A percentile compares a stretch with the other conserved stretches of the same genome.
Evolutionary conservation across 2,113 vertebrate species (phyloP).

Genomic region (Phalacrocorax brasilianus): DNA sequence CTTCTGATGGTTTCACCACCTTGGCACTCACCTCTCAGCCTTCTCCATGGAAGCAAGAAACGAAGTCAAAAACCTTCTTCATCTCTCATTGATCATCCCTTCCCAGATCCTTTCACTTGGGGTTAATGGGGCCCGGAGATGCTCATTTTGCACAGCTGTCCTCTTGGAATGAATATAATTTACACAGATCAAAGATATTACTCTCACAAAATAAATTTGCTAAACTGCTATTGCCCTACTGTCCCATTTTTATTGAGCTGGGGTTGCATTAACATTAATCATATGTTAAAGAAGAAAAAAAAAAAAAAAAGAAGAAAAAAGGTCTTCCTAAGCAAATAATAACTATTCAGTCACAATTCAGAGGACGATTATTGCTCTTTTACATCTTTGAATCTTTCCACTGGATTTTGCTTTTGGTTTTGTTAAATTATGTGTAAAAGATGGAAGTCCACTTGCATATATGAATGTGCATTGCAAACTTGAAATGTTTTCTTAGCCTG

Average conservation of each 20-base stretch:
- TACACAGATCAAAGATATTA: background rate
- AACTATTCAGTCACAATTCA: slow-evolving; percentile 43
- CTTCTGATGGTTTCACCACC: background rate
- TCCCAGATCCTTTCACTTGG: background rate
- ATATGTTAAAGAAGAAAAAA: slow-evolving; percentile 6
- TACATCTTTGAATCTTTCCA: slow-evolving; percentile 6
- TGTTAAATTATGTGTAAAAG: slow-evolving; percentile 41
- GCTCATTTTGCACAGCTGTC: slow-evolving; percentile 7
- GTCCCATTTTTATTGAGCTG: slow-evolving; percentile 25
- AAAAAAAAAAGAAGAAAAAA: background rate
- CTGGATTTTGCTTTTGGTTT: slow-evolving; percentile 8
- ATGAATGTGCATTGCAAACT: slow-evolving; percentile 9
- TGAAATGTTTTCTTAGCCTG: slow-evolving; percentile 62
- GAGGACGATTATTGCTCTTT: slow-evolving; percentile 36
- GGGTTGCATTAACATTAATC: slow-evolving; percentile 59
- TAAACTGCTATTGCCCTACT: slow-evolving; percentile 20
- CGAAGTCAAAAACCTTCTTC: background rate
- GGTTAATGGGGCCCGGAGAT: background rate
- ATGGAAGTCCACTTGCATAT: background rate
- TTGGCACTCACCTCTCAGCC: background rate
- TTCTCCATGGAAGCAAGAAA: background rate
- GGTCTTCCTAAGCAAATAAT: slow-evolving; percentile 47
- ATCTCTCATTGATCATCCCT: background rate
- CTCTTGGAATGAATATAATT: background rate
- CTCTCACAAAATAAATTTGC: slow-evolving; percentile 42